Base-by-base conservation (phyloP, 2,797 vertebrate species). In the Scolopax bukidnonensis region DNA sequence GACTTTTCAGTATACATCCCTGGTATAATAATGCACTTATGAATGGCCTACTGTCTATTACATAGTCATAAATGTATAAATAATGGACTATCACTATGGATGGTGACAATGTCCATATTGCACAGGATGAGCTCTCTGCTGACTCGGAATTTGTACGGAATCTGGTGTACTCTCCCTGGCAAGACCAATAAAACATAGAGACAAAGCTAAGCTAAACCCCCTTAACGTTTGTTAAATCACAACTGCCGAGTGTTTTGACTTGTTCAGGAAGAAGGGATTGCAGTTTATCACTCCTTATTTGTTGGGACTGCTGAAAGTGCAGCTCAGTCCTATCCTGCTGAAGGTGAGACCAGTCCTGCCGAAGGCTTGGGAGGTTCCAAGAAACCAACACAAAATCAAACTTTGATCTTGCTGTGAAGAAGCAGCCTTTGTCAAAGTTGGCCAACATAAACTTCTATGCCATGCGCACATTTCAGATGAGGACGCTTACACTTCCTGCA, bases 1-100 rank as follows among this genome's bases (percentile, higher is more conserved):
- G 95, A 95, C 95, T 77, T 80, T 89, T 75, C 87, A 36, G 76
- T 45, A 51, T 57, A 59, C 88, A 67, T 53, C 96, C 88, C 95
- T 95, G 87, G 81, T 87, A 9, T n/a, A 84, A 89, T 32, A 95
- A 94, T 65, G 67, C 60, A 54, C 73, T 89, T 78, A 43, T 1
- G 36, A 93, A 73, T 12, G 30, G 80, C 78, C 85, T 69, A 23
- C n/a, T 43, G 30, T 16, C 80, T 70, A 12, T 84, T 27, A 56
- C 41, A 11, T 3, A 59, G 38, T 48, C 65, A 38, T 20, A 30
- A 78, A 82, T 10, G 48, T 56, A 38, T 18, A 69, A 64, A n/a
- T 28, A 65, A 50, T 17, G 18, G 77, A 48, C 63, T 76, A n/a
- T 51, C 16, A 30, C 65, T n/a, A 8, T 1, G 70, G 79, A 27